Evolutionary conservation across 2,888 invertebrate genomes (phyloP), one percentile per base, ranked within the genome.

Genomic region (Choreutis nemorana): DNA sequence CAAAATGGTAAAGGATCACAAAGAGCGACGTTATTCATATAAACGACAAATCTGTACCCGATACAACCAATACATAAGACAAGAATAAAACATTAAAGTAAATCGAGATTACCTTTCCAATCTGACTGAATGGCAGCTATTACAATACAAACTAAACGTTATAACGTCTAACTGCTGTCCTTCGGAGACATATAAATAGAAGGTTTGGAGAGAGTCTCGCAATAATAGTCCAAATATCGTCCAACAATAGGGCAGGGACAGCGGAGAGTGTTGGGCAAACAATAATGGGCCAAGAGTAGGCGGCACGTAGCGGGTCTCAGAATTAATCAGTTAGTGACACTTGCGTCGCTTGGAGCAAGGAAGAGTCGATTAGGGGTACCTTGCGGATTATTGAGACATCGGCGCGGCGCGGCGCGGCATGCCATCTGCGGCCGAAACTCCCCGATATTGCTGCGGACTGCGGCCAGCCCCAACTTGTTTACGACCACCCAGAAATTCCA

Each of bases 241-340:
- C 50, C 70, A 68, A 70, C 72, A 70, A 71, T 64, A 52, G 68
- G 49, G 55, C 58, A 50, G 54, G 51, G 50, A 44, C 59, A 57
- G 47, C 40, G 43, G 50, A 63, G 59, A 71, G 63, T 65, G 64
- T 55, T 52, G 57, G 57, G 53, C 56, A 58, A 73, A 66, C 70
- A 66, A 73, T 72, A 71, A 71, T 59, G 55, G 54, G 46, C 44
- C 46, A 53, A 55, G 56, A 59, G 59, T 50, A 54, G 50, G 50
- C 49, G 48, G 51, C 75, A 75, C 73, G 64, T 66, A 50, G 34
- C 39, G 47, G 63, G 55, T 58, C 55, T 55, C 60, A 59, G 75
- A 65, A 78, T 77, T 75, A 77, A 78, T 78, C 77, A 77, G 78
- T 75, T 73, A 73, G 71, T 65, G 75, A 63, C 78, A 78, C 77